Conservation (phyloP, 1,140 invertebrate genomes). For the Formica exsecta region DNA sequence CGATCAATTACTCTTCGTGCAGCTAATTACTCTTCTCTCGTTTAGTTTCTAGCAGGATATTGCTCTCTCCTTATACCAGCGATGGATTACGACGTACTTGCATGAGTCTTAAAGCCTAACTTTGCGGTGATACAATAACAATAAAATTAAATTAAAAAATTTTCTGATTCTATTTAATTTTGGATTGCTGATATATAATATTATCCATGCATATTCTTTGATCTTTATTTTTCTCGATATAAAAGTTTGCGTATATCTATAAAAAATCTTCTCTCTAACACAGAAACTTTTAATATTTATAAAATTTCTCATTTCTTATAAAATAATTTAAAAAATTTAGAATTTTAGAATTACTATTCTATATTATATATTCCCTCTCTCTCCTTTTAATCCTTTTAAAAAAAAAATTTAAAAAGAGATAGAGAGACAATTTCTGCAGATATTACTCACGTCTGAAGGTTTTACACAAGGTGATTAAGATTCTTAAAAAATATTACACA, state of each 20-base stretch:
- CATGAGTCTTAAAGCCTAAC: conserved; percentile 28
- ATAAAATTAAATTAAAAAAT: conserved; percentile 28
- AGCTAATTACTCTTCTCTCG: conserved; percentile 63
- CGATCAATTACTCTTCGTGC: conserved; percentile 61
- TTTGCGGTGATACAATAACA: conserved; percentile 11
- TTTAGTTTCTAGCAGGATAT: conserved; percentile 46
- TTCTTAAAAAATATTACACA: background rate
- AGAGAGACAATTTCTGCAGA: background rate
- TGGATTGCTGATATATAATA: background rate
- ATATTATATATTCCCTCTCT: no score
- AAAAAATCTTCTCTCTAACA: background rate
- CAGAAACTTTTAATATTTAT: background rate
- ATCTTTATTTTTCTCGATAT: background rate
- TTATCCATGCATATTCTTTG: background rate
- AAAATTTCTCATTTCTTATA: background rate
- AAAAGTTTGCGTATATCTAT: background rate
- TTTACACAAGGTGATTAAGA: background rate
- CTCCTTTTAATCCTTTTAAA: background rate
- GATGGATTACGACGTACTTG: background rate
- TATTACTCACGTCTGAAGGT: background rate
- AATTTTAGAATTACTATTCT: background rate
- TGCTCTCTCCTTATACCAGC: conserved; percentile 52
- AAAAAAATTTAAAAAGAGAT: no score
- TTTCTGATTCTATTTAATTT: background rate
- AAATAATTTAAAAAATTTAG: background rate